Conservation (phyloP, 2,113 vertebrate genomes). For the Ageneiosus marmoratus region DNA sequence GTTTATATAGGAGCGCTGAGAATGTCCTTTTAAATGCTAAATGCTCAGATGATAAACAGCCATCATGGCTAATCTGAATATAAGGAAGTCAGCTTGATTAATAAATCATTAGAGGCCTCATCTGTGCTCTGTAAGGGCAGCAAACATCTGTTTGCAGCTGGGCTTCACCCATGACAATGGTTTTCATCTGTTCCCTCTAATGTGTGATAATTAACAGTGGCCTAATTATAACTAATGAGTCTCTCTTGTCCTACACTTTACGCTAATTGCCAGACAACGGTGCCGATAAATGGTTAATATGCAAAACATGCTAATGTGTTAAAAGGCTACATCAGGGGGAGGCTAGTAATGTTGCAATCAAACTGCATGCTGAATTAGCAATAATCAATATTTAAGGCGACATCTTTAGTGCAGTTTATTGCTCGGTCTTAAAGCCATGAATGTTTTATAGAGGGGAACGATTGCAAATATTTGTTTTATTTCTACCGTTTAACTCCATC, state of each 20-base stretch:
- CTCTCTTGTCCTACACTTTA: conserved; percentile 67
- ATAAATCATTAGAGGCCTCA: conserved; percentile 56
- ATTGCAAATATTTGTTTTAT: conserved; percentile 55
- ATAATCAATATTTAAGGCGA: conserved; percentile 84
- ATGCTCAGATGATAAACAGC: conserved; percentile 45
- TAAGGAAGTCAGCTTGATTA: conserved; percentile 52
- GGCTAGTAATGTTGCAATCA: conserved; percentile 67
- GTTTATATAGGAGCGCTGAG: conserved; percentile 32
- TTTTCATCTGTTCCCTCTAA: conserved; percentile 66
- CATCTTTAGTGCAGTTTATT: conserved; percentile 70
- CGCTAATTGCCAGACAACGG: conserved; percentile 73
- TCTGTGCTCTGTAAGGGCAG: conserved; percentile 43
- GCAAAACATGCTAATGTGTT: conserved; percentile 66
- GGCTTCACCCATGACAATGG: conserved; percentile 54
- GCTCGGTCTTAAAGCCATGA: conserved; percentile 80
- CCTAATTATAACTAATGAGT: conserved; percentile 88
- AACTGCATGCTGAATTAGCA: conserved; percentile 85
- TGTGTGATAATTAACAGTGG: conserved; percentile 83
- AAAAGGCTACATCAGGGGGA: conserved; percentile 67
- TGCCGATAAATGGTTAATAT: conserved; percentile 54
- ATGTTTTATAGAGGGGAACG: conserved; percentile 81
- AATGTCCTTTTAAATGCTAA: conserved; percentile 41
- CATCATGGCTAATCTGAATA: conserved; percentile 51
- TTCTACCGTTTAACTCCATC: conserved; percentile 79
- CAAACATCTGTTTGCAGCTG: conserved; percentile 59